phyloP scores from a whole-genome alignment of 1,140 invertebrate species.

The Batillaria attramentaria region DNA sequence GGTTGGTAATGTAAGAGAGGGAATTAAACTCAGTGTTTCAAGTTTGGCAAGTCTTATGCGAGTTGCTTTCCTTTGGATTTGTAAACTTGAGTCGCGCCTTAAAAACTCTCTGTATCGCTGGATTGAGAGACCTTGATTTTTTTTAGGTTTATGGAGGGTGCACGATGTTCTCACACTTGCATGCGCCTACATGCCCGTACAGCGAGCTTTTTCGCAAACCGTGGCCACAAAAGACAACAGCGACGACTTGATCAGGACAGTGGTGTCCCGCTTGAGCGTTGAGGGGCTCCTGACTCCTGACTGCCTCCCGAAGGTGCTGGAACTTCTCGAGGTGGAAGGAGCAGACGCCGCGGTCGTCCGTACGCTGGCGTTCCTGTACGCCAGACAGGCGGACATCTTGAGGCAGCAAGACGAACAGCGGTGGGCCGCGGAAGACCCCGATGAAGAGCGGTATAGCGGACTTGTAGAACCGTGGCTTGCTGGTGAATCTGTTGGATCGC shows the following conservation, averaged over 20 bases:
- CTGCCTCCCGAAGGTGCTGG: not conserved
- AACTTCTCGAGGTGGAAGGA: constrained; percentile 4
- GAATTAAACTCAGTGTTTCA: too few relatives aligned
- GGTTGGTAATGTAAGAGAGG: too few relatives aligned
- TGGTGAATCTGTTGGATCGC: too few relatives aligned
- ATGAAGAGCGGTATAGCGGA: too few relatives aligned
- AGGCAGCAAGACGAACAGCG: too few relatives aligned
- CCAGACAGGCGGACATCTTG: constrained; percentile 9
- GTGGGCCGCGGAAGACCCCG: too few relatives aligned
- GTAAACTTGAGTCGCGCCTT: too few relatives aligned
- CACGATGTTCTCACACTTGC: constrained; percentile 13
- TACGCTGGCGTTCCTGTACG: constrained; percentile 10
- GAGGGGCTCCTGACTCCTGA: not conserved
- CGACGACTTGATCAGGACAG: not conserved
- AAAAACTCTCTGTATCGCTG: too few relatives aligned
- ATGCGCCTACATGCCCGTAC: constrained; percentile 15
- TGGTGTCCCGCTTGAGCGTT: constrained; percentile 2
- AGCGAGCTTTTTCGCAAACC: not conserved
- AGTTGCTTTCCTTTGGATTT: too few relatives aligned
- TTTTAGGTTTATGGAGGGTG: not conserved
- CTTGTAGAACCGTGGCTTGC: too few relatives aligned
- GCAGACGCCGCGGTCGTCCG: not conserved
- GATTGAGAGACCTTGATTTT: not conserved
- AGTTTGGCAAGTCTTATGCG: too few relatives aligned
- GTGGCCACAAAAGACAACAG: not conserved